Base-by-base conservation (phyloP, 2,113 vertebrate genomes). In the Malurus cyaneus region DNA sequence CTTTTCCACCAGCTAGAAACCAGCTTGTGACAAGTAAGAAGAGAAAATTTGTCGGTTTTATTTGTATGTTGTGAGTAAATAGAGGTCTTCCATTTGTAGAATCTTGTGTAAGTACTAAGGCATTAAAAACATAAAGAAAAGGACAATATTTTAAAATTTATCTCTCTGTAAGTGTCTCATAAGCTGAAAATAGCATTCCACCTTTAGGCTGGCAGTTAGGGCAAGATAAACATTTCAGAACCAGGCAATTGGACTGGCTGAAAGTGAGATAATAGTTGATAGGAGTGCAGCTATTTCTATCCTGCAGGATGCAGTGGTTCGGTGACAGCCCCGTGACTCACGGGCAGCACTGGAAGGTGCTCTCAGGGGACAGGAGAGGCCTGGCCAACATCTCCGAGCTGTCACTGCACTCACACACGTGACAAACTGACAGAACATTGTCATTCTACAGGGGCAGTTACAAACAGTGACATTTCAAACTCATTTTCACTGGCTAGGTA, bases 351-450 rank as follows among this genome's bases (percentile, higher is more conserved):
- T 0, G 73, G 57, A 91, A 90, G 88, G 91, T 62, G 82, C 46
- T 79, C n/a, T 7, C 44, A 3, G 32, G 54, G 69, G 47, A 72
- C 15, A 52, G 69, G 47, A 72, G 19, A 52, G 72, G 32, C 60
- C 88, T 23, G 66, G 73, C 50, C 64, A 53, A 0, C 6, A 1
- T 11, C 79, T 56, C n/a, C 2, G 65, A 49, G 56, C 79, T 70
- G 71, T 19, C 5, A 0, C 78, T 60, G 74, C 62, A 20, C 12
- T 11, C 8, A 21, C 23, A 34, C 12, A 4, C 2, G 4, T 10
- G 42, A 34, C 42, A 52, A 39, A 31, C 49, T 0, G 3, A 5
- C 0, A 5, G 60, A 44, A 8, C 0, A 0, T 31, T n/a, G 28
- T 57, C 70, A 13, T 15, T 61, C 34, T 20, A 25, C 52, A 67